These are phyloP conservation scores for Caenorhabditis sinica DNA, from an alignment of 2,888 invertebrate genomes.

Conservation along the genomic window DNA sequence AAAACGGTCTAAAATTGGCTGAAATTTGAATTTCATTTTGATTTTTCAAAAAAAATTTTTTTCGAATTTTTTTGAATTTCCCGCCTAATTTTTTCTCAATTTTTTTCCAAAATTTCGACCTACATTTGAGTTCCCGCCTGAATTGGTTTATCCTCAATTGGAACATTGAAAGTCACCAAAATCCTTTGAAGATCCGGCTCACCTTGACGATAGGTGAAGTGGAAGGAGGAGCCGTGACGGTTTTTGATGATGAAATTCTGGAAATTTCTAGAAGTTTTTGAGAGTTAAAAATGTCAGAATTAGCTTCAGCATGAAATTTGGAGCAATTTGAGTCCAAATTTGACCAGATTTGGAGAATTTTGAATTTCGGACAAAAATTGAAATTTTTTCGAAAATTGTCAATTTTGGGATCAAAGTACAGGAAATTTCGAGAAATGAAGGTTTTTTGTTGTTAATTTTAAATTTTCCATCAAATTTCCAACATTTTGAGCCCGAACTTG, in stretches of 20 bases:
- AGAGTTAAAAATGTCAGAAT: neutral
- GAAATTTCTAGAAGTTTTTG: neutral
- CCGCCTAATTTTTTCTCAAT: neutral
- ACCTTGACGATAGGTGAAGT: conserved; percentile 37
- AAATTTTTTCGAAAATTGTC: neutral
- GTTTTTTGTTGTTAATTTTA: too few species aligned
- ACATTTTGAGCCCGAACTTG: too few species aligned
- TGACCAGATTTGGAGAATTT: neutral
- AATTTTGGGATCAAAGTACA: neutral
- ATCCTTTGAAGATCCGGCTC: conserved; percentile 26
- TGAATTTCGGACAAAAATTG: neutral
- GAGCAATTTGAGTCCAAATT: neutral
- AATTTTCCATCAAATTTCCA: too few species aligned
- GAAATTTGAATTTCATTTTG: neutral
- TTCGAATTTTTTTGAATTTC: neutral
- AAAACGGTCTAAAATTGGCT: neutral
- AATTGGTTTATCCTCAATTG: conserved; percentile 13
- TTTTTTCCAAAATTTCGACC: neutral
- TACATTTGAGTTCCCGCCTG: conserved; percentile 24
- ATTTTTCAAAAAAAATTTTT: neutral
- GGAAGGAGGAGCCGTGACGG: conserved; percentile 27
- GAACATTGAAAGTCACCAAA: conserved; percentile 9
- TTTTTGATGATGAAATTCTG: conserved; percentile 40
- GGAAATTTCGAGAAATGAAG: neutral
- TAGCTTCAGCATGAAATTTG: neutral